These are phyloP conservation scores for Sebastes oblongus DNA, from an alignment of 2,797 vertebrate genomes.

Conservation along the genomic window DNA sequence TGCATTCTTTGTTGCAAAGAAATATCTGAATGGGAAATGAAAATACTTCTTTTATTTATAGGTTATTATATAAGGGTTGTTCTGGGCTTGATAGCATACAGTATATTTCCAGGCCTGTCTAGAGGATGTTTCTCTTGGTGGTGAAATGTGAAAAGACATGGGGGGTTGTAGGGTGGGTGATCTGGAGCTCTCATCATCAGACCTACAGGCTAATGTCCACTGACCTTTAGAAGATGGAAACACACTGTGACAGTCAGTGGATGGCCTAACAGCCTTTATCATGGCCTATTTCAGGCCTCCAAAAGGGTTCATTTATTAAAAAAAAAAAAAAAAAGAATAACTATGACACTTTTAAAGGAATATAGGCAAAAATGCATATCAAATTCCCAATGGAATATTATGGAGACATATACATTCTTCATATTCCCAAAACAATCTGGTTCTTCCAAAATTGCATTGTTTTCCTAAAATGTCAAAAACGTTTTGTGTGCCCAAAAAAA, in stretches of 20 bases:
- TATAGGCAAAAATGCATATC: not conserved
- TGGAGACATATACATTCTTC: not conserved
- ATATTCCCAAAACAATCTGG: not conserved
- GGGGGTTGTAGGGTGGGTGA: slow-evolving; percentile 9
- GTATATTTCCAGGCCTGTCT: slow-evolving; percentile 27
- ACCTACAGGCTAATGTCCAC: slow-evolving; percentile 71
- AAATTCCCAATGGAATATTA: not conserved
- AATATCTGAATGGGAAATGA: not conserved
- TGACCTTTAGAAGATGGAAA: slow-evolving; percentile 79
- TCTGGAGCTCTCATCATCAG: slow-evolving; percentile 37
- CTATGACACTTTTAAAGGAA: not conserved
- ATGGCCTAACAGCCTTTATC: slow-evolving; percentile 22
- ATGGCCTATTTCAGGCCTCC: slow-evolving; percentile 52
- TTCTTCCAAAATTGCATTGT: not conserved
- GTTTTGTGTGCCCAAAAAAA: not conserved
- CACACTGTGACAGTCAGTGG: slow-evolving; percentile 64
- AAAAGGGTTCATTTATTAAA: not conserved
- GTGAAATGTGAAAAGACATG: slow-evolving; percentile 55
- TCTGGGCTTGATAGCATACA: not conserved
- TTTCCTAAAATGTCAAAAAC: not conserved
- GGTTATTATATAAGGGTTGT: not conserved
- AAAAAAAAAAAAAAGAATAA: not conserved
- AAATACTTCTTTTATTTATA: not conserved
- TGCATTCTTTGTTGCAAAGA: not conserved
- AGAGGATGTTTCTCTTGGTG: not conserved